Evolutionary conservation across 2,888 invertebrate species (phyloP).

Genomic region (Therioaphis trifolii): DNA sequence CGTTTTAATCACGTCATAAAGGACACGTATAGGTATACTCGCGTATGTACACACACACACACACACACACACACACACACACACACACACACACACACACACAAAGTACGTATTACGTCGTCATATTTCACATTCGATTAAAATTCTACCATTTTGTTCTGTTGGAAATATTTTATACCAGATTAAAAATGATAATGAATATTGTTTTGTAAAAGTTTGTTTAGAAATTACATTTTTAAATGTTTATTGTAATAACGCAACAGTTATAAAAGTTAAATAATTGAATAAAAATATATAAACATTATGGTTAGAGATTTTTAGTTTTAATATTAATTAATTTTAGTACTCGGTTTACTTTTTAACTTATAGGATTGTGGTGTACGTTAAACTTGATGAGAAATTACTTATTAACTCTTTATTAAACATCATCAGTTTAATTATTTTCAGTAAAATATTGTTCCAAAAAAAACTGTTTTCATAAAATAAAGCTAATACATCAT

Average conservation of each 20-base stretch:
- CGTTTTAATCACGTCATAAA: too few relatives aligned
- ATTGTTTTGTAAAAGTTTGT: not conserved
- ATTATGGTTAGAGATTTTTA: constrained; percentile 5
- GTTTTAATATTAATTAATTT: constrained; percentile 36
- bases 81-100: too few relatives aligned
- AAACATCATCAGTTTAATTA: not conserved
- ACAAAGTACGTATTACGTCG: too few relatives aligned
- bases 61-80: too few relatives aligned
- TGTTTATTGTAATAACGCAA: constrained; percentile 26
- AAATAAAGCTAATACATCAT: not conserved
- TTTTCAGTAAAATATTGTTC: constrained; percentile 3
- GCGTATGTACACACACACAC: too few relatives aligned
- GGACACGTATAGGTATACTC: too few relatives aligned
- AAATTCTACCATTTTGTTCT: too few relatives aligned
- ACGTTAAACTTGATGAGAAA: constrained; percentile 23
- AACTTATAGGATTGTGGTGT: constrained; percentile 14
- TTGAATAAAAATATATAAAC: constrained; percentile 7
- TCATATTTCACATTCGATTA: too few relatives aligned
- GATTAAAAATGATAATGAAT: too few relatives aligned
- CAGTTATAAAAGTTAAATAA: constrained; percentile 3
- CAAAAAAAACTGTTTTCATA: not conserved
- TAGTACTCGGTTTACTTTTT: constrained; percentile 5
- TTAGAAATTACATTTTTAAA: not conserved
- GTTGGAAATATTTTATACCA: too few relatives aligned
- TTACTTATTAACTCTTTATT: constrained; percentile 20